Base-by-base conservation (phyloP, 2,113 vertebrate species). In the Pomatorhinus ruficollis region DNA sequence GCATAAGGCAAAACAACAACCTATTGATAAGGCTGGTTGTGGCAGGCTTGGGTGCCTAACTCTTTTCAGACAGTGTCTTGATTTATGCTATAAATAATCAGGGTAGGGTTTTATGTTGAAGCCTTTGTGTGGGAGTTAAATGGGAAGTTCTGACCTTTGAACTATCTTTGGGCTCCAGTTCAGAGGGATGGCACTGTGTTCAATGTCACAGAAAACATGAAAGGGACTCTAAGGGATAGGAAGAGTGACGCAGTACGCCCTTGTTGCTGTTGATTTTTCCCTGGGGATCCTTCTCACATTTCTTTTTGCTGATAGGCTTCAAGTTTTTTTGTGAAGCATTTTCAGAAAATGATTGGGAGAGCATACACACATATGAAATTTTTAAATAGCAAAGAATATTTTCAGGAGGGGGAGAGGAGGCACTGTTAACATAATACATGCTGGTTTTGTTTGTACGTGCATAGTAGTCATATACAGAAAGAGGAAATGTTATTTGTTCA, bases 1-100 rank as follows among this genome's bases (percentile, higher is more conserved):
- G 61, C 94, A 90, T 77, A 90, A 87, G 94, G 92, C 88, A 93
- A 89, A 81, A 97, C 81, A 97, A 64, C 69, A 81, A 80, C 30
- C 81, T 84, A 91, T 95, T 96, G 90, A 94, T 68, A 56, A 70
- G 49, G 39, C 66, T 49, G 17, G 35, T 44, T 78, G 86, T 79
- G 68, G 56, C 83, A 71, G 65, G 86, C 90, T 88, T 83, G 70
- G 69, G 82, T 72, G 45, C 60, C 83, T 83, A 22, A 39, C 65
- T 72, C 61, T 71, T 64, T 92, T 81, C 80, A 69, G 72, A 91
- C 87, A 66, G 31, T 57, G 75, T 31, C 47, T 64, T 97, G 80
- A 96, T 94, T 90, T 93, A 81, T 90, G 90, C 82, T 94, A 40
- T 83, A 92, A 77, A 80, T 80, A 90, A 89, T 86, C 76, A 81